Base-by-base conservation (phyloP, 92 coral and sea anemone genomes). In the Epizoanthus stellaris region DNA sequence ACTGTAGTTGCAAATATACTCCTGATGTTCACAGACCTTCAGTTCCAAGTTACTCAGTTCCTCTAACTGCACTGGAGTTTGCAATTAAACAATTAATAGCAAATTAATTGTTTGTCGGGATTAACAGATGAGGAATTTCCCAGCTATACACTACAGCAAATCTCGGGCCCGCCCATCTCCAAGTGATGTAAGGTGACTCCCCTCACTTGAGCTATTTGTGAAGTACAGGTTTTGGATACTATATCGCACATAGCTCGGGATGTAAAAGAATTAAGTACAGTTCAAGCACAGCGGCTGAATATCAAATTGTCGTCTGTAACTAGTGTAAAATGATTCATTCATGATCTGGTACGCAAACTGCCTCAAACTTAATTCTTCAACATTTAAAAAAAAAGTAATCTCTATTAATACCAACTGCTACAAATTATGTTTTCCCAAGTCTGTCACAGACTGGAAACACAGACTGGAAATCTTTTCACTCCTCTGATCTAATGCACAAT, bases 21-120 rank as follows among this genome's bases (percentile, higher is more conserved):
- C 15, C 0, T 76, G 49, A 16, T 36, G 3, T 66, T 39, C 45
- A 45, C 8, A 62, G 58, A 19, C 13, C 20, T 56, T n/a, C 40
- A 6, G 39, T 49, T 21, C 38, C 25, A 53, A 62, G 40, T 4
- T 40, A 63, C 21, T 52, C 54, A 47, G 54, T 52, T 9, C 10
- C 56, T 52, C 3, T 52, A 52, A 49, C 56, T 52, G 56, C 10
- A 52, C 56, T 79, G 65, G 40, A 79, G 72, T 64, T 63, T 67
- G 59, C 52, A 40, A 72, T 72, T 72, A 47, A 72, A 72, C 60
- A 79, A 79, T 79, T 79, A 79, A 79, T 79, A 62, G 72, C 42
- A 79, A 63, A 62, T 79, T 79, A 79, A 79, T 62, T 63, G 83
- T 79, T 79, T 79, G 83, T 11, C 72, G 83, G 83, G 83, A 79